These are phyloP conservation scores for Alcedo atthis DNA, from an alignment of 2,797 vertebrate species.

Conservation along the genomic window DNA sequence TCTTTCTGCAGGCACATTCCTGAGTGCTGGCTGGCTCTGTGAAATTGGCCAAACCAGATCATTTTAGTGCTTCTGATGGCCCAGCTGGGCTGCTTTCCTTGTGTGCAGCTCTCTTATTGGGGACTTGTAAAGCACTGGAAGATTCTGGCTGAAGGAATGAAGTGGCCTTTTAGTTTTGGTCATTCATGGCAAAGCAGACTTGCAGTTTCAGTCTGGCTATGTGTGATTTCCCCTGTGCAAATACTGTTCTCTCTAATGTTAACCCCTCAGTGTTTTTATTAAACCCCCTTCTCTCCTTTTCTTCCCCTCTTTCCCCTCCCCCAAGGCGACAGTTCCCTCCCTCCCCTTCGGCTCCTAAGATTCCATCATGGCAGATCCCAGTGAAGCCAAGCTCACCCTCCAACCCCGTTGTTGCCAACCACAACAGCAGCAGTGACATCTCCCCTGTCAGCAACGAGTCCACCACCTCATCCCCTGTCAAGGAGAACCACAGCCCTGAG, in stretches of 20 bases:
- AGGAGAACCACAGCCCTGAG: conserved; percentile 88
- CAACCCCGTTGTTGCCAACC: conserved; percentile 80
- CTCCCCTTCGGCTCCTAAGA: conserved; percentile 91
- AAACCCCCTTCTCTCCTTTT: conserved; percentile 28
- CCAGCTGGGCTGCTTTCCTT: background rate
- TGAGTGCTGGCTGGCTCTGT: background rate
- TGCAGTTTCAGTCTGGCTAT: conserved; percentile 2
- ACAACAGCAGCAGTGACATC: conserved; percentile 98
- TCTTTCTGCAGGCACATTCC: conserved; percentile 5
- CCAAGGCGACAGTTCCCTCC: conserved; percentile 94
- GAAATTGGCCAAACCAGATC: background rate
- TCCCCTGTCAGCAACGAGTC: conserved; percentile 96
- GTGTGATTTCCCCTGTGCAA: background rate
- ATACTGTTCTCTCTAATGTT: background rate
- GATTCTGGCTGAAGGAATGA: conserved; percentile 18
- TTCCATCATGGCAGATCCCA: conserved; percentile 96
- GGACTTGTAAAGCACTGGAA: conserved; percentile 31
- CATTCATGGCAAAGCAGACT: conserved; percentile 16
- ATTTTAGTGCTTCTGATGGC: background rate
- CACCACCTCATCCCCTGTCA: conserved; percentile 85
- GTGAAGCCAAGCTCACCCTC: conserved; percentile 87
- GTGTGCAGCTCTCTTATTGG: background rate
- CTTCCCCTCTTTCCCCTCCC: background rate
- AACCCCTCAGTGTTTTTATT: conserved; percentile 8
- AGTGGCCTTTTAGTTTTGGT: conserved; percentile 29